Evolutionary conservation across 2,797 vertebrate genomes (phyloP), one percentile per base, ranked within the genome.

Genomic region (Megaceryle alcyon): DNA sequence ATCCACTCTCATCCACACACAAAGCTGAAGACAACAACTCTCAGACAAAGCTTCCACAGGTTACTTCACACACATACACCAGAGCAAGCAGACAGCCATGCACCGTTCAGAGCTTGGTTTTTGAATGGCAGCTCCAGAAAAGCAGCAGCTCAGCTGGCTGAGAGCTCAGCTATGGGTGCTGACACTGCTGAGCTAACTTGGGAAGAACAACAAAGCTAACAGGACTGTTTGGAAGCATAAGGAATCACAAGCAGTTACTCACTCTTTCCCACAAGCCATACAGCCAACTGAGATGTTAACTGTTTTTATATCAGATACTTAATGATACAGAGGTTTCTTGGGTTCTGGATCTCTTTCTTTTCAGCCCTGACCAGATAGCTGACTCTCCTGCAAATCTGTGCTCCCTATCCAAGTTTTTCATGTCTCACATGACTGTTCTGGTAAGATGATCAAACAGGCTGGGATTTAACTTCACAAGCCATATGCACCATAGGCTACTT

Each of bases 391-490:
- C 2, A 28, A 16, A 77, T 35, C 63, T 79, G 53, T 3, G 1
- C 41, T 91, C 69, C 79, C 61, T 76, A 25, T 26, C 23, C 49
- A 87, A 85, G 33, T 48, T 88, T 92, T 63, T 81, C 85, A 72
- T 16, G 51, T 44, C 82, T 51, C 59, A 66, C 65, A 43, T 69
- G 49, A 56, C 37, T 94, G 63, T 84, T 92, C 37, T 33, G 70
- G 28, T 20, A 14, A 70, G 43, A 75, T 46, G 60, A 94, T 93
- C 88, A 95, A 82, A 87, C n/a, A 80, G 76, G 44, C 75, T 82
- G 56, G 33, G 35, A 82, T 82, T 82, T 71, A 92, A 80, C 78
- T 80, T 80, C 49, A 82, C 41, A 86, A 72, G 60, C 51, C 73
- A 86, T 4, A 60, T 5, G 76, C 8, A 48, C 17, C 6, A 14